Percentiles rank a stretch among this genome's conserved stretches.
Conservation (phyloP, 1,140 invertebrate species). For the Polypedilum pembai region DNA sequence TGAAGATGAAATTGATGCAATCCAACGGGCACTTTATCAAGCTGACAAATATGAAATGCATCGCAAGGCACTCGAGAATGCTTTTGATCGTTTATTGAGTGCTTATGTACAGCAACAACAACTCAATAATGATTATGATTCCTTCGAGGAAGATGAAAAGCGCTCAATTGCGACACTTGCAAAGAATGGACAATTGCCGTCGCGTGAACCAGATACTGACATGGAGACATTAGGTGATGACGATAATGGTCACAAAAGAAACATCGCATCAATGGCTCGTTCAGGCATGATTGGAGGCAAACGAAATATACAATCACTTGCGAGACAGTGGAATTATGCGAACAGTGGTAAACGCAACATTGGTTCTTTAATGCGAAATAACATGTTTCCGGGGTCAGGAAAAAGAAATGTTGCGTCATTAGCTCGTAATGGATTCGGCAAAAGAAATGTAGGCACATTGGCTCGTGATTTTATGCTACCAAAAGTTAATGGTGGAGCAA, state of each 20-base stretch:
- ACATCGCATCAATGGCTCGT: constrained; percentile 51
- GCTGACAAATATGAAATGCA: constrained; percentile 18
- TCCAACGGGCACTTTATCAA: not conserved
- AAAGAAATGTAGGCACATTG: constrained; percentile 48
- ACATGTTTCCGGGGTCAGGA: constrained; percentile 32
- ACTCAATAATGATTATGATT: not conserved
- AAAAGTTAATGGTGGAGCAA: constrained; percentile 35
- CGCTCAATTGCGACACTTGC: constrained; percentile 59
- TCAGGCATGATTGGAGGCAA: constrained; percentile 45
- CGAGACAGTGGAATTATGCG: constrained; percentile 43
- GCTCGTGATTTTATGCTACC: constrained; percentile 44
- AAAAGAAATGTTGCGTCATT: constrained; percentile 45
- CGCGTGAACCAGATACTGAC: constrained; percentile 47
- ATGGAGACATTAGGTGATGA: constrained; percentile 45
- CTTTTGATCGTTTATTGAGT: not conserved
- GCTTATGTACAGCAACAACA: not conserved
- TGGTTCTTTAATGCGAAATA: constrained; percentile 45
- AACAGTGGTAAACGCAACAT: constrained; percentile 42
- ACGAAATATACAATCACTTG: constrained; percentile 51
- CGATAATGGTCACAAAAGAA: constrained; percentile 49
- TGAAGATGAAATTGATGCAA: not conserved
- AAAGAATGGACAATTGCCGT: constrained; percentile 61
- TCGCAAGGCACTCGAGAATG: not conserved
- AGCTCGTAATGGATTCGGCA: constrained; percentile 45
- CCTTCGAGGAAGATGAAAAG: constrained; percentile 41